Evolutionary conservation across 1,140 invertebrate genomes (phyloP), one percentile per base, ranked within the genome.

Genomic region (Drosophila ambigua): DNA sequence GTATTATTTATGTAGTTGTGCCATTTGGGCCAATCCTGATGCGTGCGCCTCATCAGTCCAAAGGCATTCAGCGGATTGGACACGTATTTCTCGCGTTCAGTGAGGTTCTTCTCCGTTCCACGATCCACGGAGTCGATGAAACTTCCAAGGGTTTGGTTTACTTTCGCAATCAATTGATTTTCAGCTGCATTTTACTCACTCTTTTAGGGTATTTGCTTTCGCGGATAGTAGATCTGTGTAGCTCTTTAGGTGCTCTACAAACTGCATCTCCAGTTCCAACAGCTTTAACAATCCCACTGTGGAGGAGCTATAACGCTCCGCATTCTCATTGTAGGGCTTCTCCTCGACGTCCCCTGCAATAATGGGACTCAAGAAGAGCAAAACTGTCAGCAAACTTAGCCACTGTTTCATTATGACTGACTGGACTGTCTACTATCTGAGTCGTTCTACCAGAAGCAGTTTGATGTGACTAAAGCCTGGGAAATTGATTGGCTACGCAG

Each of bases 21-120:
- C 80, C 62, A 72, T 43, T 73, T 80, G 9, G 77, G 77, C 61
- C 78, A 61, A 48, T 84, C 81, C 15, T 84, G 39, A 44, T 80
- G 77, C 6, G 77, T 52, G 0, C 81, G 39, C 4, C 77, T 43
- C 0, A 84, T 5, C 4, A 84, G 48, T 5, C 24, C 16, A 43
- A 74, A 84, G 5, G 57, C 81, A 69, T 74, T 77, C 8, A 85
- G 24, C 0, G 77, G 77, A 63, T 80, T 84, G 7, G 53, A 51
- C 0, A 84, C 57, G 51, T 63, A 80, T 23, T 73, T 65, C 24
- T 80, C 77, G 0, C 69, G 63, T 4, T 41, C 28, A 24, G 46
- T 13, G 1, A 9, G 7, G 3, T n/a, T 58, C 50, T 49, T 5
- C 1, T 49, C 20, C 6, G 24, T 11, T 11, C 3, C 39, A 48